Evolutionary conservation across 92 coral and sea anemone genomes (phyloP).

Genomic region (Phenganax stokvisi): DNA sequence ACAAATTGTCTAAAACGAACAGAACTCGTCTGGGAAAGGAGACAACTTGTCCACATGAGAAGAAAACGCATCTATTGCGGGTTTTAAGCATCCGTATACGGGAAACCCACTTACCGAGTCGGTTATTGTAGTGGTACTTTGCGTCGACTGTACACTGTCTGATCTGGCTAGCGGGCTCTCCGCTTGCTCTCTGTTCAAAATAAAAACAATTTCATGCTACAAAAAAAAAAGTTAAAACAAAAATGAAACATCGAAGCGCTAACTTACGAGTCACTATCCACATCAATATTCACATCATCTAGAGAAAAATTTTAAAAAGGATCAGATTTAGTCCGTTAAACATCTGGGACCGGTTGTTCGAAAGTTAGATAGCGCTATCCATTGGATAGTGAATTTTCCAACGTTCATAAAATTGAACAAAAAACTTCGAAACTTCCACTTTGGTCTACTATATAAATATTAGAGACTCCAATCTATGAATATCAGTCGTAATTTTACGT

Average conservation of each 20-base stretch:
- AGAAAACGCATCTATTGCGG: no score
- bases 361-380: no score
- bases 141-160: conserved; percentile 78
- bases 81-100: no score
- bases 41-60: not conserved
- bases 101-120: conserved; percentile 68
- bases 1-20: no score
- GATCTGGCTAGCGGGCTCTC: conserved; percentile 72
- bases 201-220: not conserved
- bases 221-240: not conserved
- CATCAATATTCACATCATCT: conserved; percentile 5
- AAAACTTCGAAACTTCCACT: no score
- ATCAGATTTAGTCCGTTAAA: no score
- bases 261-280: conserved; percentile 9
- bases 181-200: conserved; percentile 51
- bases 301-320: not conserved
- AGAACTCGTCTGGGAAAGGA: not conserved
- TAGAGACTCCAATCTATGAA: no score
- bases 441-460: no score
- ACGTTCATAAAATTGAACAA: no score
- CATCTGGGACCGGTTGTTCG: no score
- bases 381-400: no score
- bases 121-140: conserved; percentile 76
- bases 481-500: no score
- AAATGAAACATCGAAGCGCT: not conserved